Evolutionary conservation across 2,888 invertebrate species (phyloP), one percentile per base, ranked within the genome.

Genomic region (Epistrophella euchroma): DNA sequence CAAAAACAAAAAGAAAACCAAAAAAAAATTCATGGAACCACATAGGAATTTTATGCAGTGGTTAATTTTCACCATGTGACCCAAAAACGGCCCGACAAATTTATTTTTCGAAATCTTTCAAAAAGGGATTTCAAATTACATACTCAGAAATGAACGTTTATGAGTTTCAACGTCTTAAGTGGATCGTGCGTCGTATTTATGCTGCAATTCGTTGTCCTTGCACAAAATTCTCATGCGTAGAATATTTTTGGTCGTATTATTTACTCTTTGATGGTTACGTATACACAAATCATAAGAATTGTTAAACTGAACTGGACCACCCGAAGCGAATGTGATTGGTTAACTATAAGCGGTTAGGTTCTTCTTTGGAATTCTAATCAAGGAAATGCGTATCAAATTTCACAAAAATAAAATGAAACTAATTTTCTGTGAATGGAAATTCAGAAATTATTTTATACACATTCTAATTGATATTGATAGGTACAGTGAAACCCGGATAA

Each of bases 61-160:
- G 76, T 64, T 81, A 71, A 75, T 66, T 72, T 72, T 72, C 71
- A 76, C 47, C 76, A 82, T 73, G 71, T 82, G 82, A 77, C 52
- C 68, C 13, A 66, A 66, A 82, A 82, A 82, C 43, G 60, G 4
- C 28, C 82, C 77, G 82, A 66, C 66, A 50, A 7, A 60, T 43
- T 43, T 64, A 13, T 66, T 1, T 32, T 47, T 66, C n/a, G 13
- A 35, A 35, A 17, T n/a, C 19, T 4, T 7, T 10, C 17, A 13
- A 35, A 50, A 35, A 32, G 43, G 17, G 47, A 73, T 73, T 73
- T 62, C 73, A 50, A 43, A 37, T 73, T 73, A 62, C n/a, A n/a
- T n/a, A n/a, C 80, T 47, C 3, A 37, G 80, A 81, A 81, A 62
- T 37, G 13, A 25, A 17, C n/a, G n/a, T n/a, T n/a, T n/a, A n/a